These are phyloP conservation scores for Eilema griseolum DNA, from an alignment of 2,888 invertebrate species.

Conservation along the genomic window DNA sequence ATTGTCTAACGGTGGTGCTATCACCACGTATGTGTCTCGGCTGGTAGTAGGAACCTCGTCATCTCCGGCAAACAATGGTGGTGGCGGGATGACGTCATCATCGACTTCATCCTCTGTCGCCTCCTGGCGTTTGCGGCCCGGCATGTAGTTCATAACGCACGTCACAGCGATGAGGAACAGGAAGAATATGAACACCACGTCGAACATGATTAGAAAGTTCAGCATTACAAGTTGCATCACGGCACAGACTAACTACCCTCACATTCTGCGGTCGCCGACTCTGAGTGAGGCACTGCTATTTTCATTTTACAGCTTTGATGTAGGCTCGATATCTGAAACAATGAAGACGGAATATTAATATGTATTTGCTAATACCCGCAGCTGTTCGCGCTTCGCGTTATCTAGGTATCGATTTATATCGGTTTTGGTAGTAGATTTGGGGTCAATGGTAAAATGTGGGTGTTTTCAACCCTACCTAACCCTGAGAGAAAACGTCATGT, in stretches of 20 bases:
- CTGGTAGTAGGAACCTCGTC: conserved; percentile 68
- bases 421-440: too few relatives aligned
- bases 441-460: too few relatives aligned
- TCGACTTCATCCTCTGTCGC: conserved; percentile 82
- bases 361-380: not conserved
- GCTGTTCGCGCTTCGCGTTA: too few relatives aligned
- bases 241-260: conserved; percentile 69
- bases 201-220: conserved; percentile 95
- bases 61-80: conserved; percentile 78
- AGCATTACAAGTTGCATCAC: conserved; percentile 95
- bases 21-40: conserved; percentile 83
- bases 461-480: too few relatives aligned
- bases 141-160: conserved; percentile 93
- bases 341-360: conserved; percentile 19
- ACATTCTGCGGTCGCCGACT: conserved; percentile 72
- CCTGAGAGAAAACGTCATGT: too few relatives aligned
- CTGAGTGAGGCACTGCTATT: conserved; percentile 38
- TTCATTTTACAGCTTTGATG: conserved; percentile 41
- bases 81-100: conserved; percentile 83
- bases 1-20: conserved; percentile 78
- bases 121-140: conserved; percentile 85
- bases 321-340: conserved; percentile 54
- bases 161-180: conserved; percentile 94
- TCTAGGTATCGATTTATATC: too few relatives aligned
- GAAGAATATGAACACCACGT: conserved; percentile 95